Evolutionary conservation across 2,888 invertebrate genomes (phyloP), one percentile per base, ranked within the genome.

Genomic region (Drosophila suboccidentalis): DNA sequence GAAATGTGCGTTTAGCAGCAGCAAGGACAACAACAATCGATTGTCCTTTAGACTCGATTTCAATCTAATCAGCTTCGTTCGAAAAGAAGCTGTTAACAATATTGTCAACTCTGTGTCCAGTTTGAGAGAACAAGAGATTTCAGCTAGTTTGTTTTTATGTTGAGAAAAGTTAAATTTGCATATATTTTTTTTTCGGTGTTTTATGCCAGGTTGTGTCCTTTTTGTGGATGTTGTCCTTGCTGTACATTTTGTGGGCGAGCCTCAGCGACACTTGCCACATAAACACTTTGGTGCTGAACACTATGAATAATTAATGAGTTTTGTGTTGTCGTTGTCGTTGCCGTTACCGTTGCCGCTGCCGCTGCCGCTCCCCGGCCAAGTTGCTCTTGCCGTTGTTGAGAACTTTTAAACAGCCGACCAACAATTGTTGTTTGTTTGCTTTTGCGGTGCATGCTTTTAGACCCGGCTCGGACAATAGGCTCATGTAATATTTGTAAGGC

Each of bases 301-400:
- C 87, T 71, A 86, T 86, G 86, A 86, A 86, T 86, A 86, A 86
- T 76, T 82, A 86, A 86, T 88, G 82, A 85, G 79, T 67, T 74
- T 71, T 54, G 67, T 77, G 77, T 74, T 78, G 67, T 70, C 64
- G 66, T 57, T 51, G 60, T 50, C 43, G 53, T 63, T 60, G 17
- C 11, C 47, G 46, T 36, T 38, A 6, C 43, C n/a, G 22, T 55
- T 55, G 43, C 17, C 15, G 29, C 32, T 53, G 29, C 34, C n/a
- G 22, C 44, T 55, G 43, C 17, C 15, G 29, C 32, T 53, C 15
- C 29, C 19, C 39, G 46, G 19, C 29, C 62, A 55, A 55, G 36
- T 53, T 54, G 57, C 22, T 65, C 8, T 29, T 29, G 29, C 29
- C 2, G 58, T 17, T 68, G 22, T 22, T 22, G 22, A 41, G 39